Percentiles rank a stretch among this genome's conserved stretches.
These are phyloP conservation scores for Alligator mississippiensis DNA, from an alignment of 2,113 vertebrate species.

Conservation along the genomic window DNA sequence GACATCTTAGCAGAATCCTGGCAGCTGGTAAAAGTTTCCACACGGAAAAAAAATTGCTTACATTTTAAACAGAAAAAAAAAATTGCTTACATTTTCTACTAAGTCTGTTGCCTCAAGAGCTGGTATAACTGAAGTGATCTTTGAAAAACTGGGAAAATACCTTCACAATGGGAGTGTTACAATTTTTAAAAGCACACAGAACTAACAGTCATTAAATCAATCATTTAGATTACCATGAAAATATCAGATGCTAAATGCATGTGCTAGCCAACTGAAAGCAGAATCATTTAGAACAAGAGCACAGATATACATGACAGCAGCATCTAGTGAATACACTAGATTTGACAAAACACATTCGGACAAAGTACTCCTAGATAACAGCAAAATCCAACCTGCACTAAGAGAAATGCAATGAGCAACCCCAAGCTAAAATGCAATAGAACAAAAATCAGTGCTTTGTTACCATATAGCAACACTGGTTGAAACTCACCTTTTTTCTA, in stretches of 20 bases:
- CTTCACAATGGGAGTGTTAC: neutral
- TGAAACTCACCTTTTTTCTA: too few species aligned
- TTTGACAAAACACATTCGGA: neutral
- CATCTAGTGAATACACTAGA: neutral
- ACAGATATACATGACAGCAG: neutral
- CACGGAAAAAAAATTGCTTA: slow-evolving; percentile 27
- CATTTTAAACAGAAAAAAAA: slow-evolving; percentile 13
- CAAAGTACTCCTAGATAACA: neutral
- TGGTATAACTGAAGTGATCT: neutral
- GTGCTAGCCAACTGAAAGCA: neutral
- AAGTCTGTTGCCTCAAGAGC: neutral
- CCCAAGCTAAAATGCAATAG: too few species aligned
- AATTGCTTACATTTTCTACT: slow-evolving; percentile 40
- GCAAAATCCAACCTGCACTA: neutral
- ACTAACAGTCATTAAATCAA: neutral
- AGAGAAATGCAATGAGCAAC: neutral
- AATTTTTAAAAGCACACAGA: neutral
- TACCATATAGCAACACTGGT: too few species aligned
- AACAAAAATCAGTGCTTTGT: too few species aligned
- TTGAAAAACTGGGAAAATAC: slow-evolving; percentile 36
- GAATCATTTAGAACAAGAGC: neutral
- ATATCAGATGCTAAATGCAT: neutral
- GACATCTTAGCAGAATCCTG: slow-evolving; percentile 29
- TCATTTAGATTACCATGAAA: neutral
- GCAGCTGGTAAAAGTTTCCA: slow-evolving; percentile 58